Evolutionary conservation across 2,113 vertebrate genomes (phyloP).

Genomic region (Dendropsophus ebraccatus): DNA sequence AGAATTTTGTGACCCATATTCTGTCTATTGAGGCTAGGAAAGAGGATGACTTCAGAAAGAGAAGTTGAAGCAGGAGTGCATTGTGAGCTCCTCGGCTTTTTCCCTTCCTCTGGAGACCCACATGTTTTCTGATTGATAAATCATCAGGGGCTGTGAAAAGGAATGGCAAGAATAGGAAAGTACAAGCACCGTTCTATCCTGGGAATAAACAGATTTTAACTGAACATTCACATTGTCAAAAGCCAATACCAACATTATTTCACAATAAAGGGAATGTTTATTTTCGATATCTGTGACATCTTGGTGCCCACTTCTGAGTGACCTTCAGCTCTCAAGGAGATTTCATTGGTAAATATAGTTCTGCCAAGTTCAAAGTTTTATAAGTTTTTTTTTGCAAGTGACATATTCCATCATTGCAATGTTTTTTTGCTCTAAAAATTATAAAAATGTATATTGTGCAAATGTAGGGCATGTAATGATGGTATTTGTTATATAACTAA

Average conservation of each 20-base stretch:
- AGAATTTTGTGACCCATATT: slow-evolving; percentile 58
- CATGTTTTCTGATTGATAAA: slow-evolving; percentile 35
- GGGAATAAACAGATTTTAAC: slow-evolving; percentile 57
- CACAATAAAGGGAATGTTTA: slow-evolving; percentile 40
- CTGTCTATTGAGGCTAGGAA: slow-evolving; percentile 24
- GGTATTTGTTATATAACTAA: no score
- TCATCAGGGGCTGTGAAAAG: slow-evolving; percentile 37
- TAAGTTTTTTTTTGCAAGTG: not conserved
- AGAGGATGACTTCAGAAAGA: slow-evolving; percentile 45
- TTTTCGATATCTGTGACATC: slow-evolving; percentile 44
- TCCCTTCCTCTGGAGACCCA: not conserved
- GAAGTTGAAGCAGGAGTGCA: not conserved
- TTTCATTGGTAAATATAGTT: not conserved
- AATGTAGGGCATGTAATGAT: no score
- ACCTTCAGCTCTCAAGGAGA: slow-evolving; percentile 7
- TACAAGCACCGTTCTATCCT: slow-evolving; percentile 23
- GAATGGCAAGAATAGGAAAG: not conserved
- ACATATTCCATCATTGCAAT: not conserved
- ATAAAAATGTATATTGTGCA: no score
- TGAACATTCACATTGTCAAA: slow-evolving; percentile 57
- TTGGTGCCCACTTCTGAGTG: not conserved
- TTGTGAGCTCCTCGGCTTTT: slow-evolving; percentile 25
- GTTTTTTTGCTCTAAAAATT: not conserved
- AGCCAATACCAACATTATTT: slow-evolving; percentile 21
- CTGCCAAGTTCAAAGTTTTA: not conserved